Base-by-base conservation (phyloP, 2,113 vertebrate species). In the Mus musculus region DNA sequence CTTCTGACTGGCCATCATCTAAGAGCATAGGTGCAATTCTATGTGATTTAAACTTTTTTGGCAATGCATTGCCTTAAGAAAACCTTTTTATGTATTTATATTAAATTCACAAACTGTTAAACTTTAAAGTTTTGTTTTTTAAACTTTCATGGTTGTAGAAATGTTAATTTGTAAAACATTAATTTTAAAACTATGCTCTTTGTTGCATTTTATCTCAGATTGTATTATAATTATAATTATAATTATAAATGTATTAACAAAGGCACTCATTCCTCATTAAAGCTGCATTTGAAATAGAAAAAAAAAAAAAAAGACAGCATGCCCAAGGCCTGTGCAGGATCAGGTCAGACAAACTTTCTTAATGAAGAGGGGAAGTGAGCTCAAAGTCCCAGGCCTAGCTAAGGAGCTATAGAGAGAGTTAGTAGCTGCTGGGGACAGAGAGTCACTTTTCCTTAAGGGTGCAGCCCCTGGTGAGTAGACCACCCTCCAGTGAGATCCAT, bases 121-220 rank as follows among this genome's bases (percentile, higher is more conserved):
- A 20, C 69, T 93, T 96, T 82, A 61, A 97, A 97, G 86, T 7
- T 59, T 61, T 67, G 46, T 92, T 93, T 96, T 95, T 72, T 71
- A 81, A 88, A 61, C 30, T 63, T 94, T 72, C 17, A 81, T 95
- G 88, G 36, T 90, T 95, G 52, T 89, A 96, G 71, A 91, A 95
- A 71, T 87, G 46, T 90, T 92, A 42, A 84, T 39, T 91, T 96
- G 95, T 94, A 42, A 89, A 93, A 92, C 30, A 6, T 46, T 95
- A 69, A 77, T 90, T 86, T 85, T 56, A 89, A 89, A 92, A 54
- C 30, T 77, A 7, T 85, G 22, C 63, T 91, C 49, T 56, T 69
- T 80, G 19, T 86, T 78, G 7, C 1, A 26, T 54, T n/a, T 93
- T 26, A 76, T 92, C 13, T 72, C 52, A 56, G 42, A 72, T 13